Evolutionary conservation across 2,797 vertebrate species (phyloP).

Genomic region (Pseudotriccus pelzelni): DNA sequence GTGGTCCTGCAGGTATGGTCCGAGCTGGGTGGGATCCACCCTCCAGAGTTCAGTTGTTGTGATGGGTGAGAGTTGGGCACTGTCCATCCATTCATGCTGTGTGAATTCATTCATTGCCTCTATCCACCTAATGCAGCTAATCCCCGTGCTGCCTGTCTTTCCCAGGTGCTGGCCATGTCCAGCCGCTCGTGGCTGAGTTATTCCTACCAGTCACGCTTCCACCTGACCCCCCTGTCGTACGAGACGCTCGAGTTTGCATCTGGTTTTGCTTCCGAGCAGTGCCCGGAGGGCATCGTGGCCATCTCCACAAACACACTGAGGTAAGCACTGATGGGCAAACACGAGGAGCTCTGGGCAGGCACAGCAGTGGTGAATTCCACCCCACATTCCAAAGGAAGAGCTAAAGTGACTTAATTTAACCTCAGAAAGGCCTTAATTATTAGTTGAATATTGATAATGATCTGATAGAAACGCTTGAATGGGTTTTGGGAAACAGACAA

Average conservation of each 20-base stretch:
- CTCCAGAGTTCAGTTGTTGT: neutral
- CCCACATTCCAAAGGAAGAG: neutral
- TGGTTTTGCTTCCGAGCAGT: slow-evolving; percentile 97
- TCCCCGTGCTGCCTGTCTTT: neutral
- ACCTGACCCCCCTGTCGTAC: slow-evolving; percentile 93
- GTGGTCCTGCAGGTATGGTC: neutral
- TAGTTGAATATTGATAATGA: neutral
- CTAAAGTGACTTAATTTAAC: neutral
- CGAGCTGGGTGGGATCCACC: neutral
- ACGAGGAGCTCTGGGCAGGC: neutral
- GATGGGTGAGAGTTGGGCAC: fast-evolving
- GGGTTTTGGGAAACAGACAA: neutral
- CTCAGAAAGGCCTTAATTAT: neutral
- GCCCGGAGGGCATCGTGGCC: slow-evolving; percentile 97
- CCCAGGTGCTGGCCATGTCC: slow-evolving; percentile 96
- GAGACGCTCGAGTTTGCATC: slow-evolving; percentile 97
- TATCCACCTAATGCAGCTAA: neutral
- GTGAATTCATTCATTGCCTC: neutral
- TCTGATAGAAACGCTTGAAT: neutral
- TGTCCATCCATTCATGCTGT: fast-evolving
- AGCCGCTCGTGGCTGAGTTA: slow-evolving; percentile 99
- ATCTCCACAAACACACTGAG: slow-evolving; percentile 97
- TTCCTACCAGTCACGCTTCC: slow-evolving; percentile 97
- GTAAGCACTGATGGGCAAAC: slow-evolving; percentile 64
- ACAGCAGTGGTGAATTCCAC: neutral